Evolutionary conservation across 2,797 vertebrate species (phyloP).

Genomic region (Phataginus tricuspis): DNA sequence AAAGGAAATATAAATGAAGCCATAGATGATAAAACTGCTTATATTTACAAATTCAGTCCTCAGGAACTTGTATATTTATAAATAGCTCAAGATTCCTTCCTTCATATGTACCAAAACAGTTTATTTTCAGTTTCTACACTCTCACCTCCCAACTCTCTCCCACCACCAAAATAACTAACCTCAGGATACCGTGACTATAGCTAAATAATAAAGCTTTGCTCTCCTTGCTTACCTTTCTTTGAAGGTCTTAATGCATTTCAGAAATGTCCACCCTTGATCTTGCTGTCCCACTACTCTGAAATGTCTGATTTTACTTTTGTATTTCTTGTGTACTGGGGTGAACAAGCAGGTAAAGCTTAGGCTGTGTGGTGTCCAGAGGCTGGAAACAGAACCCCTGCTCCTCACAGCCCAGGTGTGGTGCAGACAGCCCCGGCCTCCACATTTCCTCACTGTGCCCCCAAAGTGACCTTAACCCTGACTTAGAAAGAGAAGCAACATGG

Average conservation of each 20-base stretch:
- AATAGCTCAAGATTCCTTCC: not conserved
- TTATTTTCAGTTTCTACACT: constrained; percentile 5
- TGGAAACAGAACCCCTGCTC: constrained; percentile 78
- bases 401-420: constrained; percentile 81
- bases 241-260: not conserved
- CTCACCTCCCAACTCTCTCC: not conserved
- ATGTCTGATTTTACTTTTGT: constrained; percentile 57
- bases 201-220: not conserved
- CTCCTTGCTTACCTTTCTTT: not conserved
- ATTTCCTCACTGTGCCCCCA: constrained; percentile 83
- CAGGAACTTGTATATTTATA: not conserved
- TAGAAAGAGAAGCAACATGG: constrained; percentile 40
- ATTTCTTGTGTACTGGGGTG: constrained; percentile 30
- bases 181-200: not conserved
- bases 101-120: not conserved
- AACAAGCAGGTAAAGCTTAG: constrained; percentile 65
- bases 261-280: constrained; percentile 25
- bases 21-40: not conserved
- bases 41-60: constrained; percentile 10
- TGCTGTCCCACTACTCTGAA: constrained; percentile 1
- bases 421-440: constrained; percentile 77
- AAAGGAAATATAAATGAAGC: not conserved
- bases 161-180: not conserved
- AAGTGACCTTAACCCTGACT: constrained; percentile 79
- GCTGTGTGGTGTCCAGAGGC: constrained; percentile 35